Base-by-base conservation (phyloP, 2,888 invertebrate species). In the Pedicia rivosa region DNA sequence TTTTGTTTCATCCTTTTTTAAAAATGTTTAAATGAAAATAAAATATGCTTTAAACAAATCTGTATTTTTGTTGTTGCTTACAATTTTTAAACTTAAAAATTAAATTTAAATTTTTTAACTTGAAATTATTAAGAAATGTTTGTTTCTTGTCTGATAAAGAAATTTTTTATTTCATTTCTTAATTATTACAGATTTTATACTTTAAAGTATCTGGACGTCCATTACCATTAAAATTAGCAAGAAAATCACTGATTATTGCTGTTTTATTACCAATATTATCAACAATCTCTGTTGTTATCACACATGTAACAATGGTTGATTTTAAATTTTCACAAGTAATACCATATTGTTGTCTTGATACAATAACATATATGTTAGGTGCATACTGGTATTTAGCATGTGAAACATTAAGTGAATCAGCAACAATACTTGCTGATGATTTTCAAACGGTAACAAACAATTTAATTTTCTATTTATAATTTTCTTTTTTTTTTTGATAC, bases 321-420 rank as follows among this genome's bases (percentile, higher is more conserved):
- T 74, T 78, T 50, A 67, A 70, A 44, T 50, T 45, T 27, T 50
- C 51, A 19, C 44, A 67, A 65, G 65, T 70, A 2, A 57, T 78
- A 20, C 78, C 78, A 0, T 78, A 78, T 44, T 74, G 78, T 33
- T 74, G 74, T 47, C 57, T 79, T 46, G 78, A 78, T 50, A 72
- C 73, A 30, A 52, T 77, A 30, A 78, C 75, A 0, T 77, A 76
- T 44, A 65, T 77, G 52, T 54, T 78, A 29, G 78, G 78, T 1
- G 78, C 76, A 0, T 72, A 74, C 54, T 79, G 79, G 79, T 78
- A 70, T 48, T 59, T 78, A 1, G 65, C 75, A 10, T 78, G 78
- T 44, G 72, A 75, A 48, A 63, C 68, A 1, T 62, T 78, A 13
- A 77, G 76, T 42, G 59, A 63, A 12, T 70, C 74, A 4, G 78